A percentile compares a stretch with the other conserved stretches of the same genome.
These are phyloP conservation scores for Bujurquina vittata DNA, from an alignment of 2,113 vertebrate genomes.

Conservation along the genomic window DNA sequence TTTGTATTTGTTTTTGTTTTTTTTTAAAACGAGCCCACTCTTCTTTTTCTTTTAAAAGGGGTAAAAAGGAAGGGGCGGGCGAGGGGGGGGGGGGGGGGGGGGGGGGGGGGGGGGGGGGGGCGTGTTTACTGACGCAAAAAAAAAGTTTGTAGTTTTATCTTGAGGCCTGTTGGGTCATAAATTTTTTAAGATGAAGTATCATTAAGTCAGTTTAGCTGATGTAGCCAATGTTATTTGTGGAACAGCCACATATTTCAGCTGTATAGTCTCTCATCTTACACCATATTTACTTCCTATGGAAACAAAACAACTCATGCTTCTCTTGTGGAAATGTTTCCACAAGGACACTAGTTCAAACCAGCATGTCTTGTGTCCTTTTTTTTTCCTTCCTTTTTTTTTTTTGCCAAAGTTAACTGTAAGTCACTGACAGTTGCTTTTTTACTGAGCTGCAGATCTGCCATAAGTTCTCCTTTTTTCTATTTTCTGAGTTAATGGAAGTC, in stretches of 20 bases:
- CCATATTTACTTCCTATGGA: constrained; percentile 46
- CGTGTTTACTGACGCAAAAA: constrained; percentile 8
- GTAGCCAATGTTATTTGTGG: constrained; percentile 36
- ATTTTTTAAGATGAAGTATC: constrained; percentile 32
- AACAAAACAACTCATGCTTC: constrained; percentile 41
- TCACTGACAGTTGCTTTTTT: neutral
- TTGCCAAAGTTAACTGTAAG: neutral
- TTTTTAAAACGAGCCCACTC: too few species aligned
- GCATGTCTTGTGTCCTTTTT: neutral
- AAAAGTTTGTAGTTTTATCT: constrained; percentile 33
- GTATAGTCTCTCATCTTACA: constrained; percentile 20
- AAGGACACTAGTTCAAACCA: constrained; percentile 23
- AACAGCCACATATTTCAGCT: constrained; percentile 7
- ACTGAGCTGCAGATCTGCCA: constrained; percentile 6
- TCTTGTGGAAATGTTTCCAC: constrained; percentile 29
- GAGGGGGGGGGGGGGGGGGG: too few species aligned
- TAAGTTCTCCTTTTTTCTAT: constrained; percentile 59
- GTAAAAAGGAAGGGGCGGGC: too few species aligned
- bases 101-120: neutral
- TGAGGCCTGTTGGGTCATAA: constrained; percentile 8
- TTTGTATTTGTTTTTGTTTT: too few species aligned
- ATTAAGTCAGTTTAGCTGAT: constrained; percentile 42
- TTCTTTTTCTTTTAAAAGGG: too few species aligned
- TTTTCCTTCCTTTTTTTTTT: neutral
- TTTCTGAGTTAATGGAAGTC: constrained; percentile 21